phyloP scores from a whole-genome alignment of 2,797 vertebrate species.

The Muraenolepis orangiensis region DNA sequence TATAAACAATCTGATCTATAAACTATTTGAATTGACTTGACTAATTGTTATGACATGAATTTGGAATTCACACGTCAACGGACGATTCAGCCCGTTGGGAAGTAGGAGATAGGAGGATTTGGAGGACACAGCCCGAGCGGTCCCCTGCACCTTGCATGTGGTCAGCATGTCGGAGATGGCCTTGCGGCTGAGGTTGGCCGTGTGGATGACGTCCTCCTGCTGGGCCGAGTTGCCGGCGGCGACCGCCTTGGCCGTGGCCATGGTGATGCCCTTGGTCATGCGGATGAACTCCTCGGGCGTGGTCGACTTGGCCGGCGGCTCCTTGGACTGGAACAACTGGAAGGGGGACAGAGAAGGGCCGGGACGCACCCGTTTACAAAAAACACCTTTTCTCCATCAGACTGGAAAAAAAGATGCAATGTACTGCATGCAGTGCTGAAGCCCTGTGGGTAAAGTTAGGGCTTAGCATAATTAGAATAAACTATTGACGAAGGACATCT shows the following conservation, averaged over 20 bases:
- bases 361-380: constrained; percentile 1
- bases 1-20: no score
- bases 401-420: neutral
- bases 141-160: constrained; percentile 86
- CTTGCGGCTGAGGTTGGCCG: constrained; percentile 96
- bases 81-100: no score
- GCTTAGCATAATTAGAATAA: neutral
- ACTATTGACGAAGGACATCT: neutral
- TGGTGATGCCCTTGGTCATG: constrained; percentile 98
- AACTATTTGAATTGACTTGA: no score
- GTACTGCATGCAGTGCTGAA: neutral
- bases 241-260: constrained; percentile 95
- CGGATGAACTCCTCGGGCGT: constrained; percentile 97
- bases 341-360: neutral
- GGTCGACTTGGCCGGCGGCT: constrained; percentile 84
- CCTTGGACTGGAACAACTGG: constrained; percentile 89
- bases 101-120: no score
- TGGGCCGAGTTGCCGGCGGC: constrained; percentile 93
- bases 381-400: neutral
- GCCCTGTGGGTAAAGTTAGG: neutral
- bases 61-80: no score
- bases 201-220: constrained; percentile 95
- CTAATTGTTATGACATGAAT: neutral
- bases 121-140: no score
- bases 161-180: constrained; percentile 92